Evolutionary conservation across 2,797 vertebrate species (phyloP).

Genomic region (Eulemur mongoz): DNA sequence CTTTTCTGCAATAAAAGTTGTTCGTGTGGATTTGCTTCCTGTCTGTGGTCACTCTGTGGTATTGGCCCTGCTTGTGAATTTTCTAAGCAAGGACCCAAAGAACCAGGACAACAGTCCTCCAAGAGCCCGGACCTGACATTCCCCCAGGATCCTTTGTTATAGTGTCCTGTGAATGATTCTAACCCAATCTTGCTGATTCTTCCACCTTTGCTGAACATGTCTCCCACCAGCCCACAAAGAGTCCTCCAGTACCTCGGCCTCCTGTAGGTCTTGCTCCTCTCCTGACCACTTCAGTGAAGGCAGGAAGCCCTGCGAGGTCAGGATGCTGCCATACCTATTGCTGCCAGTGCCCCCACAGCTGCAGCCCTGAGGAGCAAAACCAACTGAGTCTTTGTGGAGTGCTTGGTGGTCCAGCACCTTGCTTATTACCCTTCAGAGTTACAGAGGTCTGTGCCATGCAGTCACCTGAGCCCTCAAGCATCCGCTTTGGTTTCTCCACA

Average conservation of each 20-base stretch:
- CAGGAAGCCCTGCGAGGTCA: not conserved
- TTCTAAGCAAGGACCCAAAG: too few species aligned
- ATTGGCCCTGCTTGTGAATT: too few species aligned
- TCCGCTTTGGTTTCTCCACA: not conserved
- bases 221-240: not conserved
- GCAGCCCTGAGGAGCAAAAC: not conserved
- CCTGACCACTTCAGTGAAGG: not conserved
- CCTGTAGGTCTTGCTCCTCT: not conserved
- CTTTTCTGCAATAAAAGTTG: too few species aligned
- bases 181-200: not conserved
- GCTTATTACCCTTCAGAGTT: not conserved
- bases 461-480: not conserved
- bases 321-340: not conserved
- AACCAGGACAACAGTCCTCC: too few species aligned
- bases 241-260: not conserved
- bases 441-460: not conserved
- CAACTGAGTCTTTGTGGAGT: not conserved
- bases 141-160: not conserved
- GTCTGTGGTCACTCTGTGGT: too few species aligned
- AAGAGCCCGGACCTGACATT: too few species aligned
- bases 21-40: too few species aligned
- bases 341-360: not conserved
- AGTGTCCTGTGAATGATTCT: not conserved
- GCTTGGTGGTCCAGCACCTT: not conserved
- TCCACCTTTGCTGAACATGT: not conserved